Evolutionary conservation across 2,113 vertebrate genomes (phyloP).

Genomic region (Crypturellus undulatus): DNA sequence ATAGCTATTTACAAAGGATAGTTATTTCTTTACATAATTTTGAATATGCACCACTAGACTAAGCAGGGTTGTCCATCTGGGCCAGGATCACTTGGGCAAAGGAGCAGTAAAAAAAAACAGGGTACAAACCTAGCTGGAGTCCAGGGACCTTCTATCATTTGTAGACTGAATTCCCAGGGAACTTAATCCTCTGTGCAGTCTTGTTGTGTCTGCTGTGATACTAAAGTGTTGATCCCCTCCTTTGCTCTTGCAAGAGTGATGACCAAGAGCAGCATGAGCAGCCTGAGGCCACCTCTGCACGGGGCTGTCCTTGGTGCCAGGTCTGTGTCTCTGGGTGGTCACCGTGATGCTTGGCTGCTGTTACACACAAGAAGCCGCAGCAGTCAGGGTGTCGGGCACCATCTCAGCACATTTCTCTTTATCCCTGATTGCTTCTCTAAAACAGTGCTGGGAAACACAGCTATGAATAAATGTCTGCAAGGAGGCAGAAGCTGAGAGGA

Average conservation of each 20-base stretch:
- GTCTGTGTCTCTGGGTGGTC: not conserved
- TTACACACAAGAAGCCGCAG: not conserved
- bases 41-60: accelerated
- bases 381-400: not conserved
- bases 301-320: too few species aligned
- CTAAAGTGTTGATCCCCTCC: not conserved
- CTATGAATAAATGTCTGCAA: not conserved
- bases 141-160: accelerated
- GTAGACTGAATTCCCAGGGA: not conserved
- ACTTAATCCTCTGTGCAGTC: not conserved
- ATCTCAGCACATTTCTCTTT: not conserved
- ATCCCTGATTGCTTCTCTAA: not conserved
- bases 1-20: not conserved
- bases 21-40: accelerated
- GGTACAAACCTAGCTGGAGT: not conserved
- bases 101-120: not conserved
- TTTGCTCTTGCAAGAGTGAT: not conserved
- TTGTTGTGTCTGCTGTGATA: not conserved
- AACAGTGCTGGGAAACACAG: not conserved
- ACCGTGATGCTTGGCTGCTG: too few species aligned
- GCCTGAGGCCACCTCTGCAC: not conserved
- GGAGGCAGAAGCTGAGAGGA: not conserved
- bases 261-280: not conserved
- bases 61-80: not conserved
- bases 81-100: not conserved